These are phyloP conservation scores for Samia ricini DNA, from an alignment of 1,140 invertebrate genomes.

Conservation along the genomic window DNA sequence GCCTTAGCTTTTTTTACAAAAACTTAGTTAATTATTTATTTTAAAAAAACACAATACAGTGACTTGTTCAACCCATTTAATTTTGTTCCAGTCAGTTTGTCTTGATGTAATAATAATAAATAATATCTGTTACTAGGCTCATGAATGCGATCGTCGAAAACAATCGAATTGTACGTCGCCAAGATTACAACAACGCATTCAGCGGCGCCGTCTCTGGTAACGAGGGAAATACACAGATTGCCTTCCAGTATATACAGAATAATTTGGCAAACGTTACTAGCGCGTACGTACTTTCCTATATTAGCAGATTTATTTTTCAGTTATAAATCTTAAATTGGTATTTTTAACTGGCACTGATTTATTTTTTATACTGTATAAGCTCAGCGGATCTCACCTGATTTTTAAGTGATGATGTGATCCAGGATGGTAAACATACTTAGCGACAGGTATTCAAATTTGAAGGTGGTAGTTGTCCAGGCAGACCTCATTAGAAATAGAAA, in stretches of 20 bases:
- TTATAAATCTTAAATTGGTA: too few species aligned
- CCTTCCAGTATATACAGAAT: constrained; percentile 70
- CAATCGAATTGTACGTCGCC: constrained; percentile 52
- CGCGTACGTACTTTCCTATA: constrained; percentile 67
- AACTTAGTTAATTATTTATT: not conserved
- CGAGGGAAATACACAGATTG: constrained; percentile 67
- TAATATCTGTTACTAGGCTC: constrained; percentile 28
- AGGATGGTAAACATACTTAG: too few species aligned
- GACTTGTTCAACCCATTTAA: too few species aligned
- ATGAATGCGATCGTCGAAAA: constrained; percentile 39
- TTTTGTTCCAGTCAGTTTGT: too few species aligned
- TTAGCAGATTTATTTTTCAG: not conserved
- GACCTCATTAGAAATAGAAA: too few species aligned
- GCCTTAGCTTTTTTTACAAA: not conserved
- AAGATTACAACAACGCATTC: constrained; percentile 68
- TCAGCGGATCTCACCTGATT: too few species aligned
- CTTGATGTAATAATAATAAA: too few species aligned
- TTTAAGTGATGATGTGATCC: too few species aligned
- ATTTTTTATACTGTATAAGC: too few species aligned
- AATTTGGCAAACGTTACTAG: constrained; percentile 55
- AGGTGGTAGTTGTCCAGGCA: too few species aligned
- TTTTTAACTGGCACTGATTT: too few species aligned
- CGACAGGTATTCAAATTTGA: too few species aligned
- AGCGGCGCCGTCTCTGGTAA: constrained; percentile 64
- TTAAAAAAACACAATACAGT: not conserved